These are phyloP conservation scores for Neomonachus schauinslandi DNA, from an alignment of 2,113 vertebrate genomes.

Conservation along the genomic window DNA sequence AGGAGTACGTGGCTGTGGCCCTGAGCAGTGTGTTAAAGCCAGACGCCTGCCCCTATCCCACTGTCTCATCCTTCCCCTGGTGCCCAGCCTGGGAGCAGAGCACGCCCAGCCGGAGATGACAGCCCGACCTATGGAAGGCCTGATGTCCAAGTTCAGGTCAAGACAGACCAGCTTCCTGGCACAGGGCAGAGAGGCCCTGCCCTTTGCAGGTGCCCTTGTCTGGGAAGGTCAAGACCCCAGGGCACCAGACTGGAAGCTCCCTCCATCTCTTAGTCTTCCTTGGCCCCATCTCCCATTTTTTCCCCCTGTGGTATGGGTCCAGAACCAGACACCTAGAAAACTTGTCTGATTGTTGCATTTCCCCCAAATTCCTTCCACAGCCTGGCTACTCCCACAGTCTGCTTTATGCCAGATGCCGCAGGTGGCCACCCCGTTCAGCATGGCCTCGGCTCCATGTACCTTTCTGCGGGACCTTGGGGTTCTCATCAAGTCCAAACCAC, in stretches of 20 bases:
- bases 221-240: background rate
- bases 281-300: background rate
- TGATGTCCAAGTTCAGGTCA: background rate
- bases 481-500: background rate
- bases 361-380: background rate
- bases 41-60: background rate
- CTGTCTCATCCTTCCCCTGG: background rate
- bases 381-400: background rate
- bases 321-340: background rate
- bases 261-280: background rate
- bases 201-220: background rate
- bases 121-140: rapidly evolving
- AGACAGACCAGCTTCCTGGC: background rate
- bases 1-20: background rate
- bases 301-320: background rate
- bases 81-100: background rate
- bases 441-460: background rate
- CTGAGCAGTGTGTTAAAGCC: slow-evolving; percentile 43
- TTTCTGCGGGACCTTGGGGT: background rate
- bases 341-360: rapidly evolving
- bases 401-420: background rate
- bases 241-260: background rate
- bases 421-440: background rate
- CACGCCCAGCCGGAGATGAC: background rate
- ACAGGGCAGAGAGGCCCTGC: background rate